A percentile compares a stretch with the other conserved stretches of the same genome.
Evolutionary conservation across 2,888 invertebrate genomes (phyloP).

Genomic region (Temnothorax ravouxi): DNA sequence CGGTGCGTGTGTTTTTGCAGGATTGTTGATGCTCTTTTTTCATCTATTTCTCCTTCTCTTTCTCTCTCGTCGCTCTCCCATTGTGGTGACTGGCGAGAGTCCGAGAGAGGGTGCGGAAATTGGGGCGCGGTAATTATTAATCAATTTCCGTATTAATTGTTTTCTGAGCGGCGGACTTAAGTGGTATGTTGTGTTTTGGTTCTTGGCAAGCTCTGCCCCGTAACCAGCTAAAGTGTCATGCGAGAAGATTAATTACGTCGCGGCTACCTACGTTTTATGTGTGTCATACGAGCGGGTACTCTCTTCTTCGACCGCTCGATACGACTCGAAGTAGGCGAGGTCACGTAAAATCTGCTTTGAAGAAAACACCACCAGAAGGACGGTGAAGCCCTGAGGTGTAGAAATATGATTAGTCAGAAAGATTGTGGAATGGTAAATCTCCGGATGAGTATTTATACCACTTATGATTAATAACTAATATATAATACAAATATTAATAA

Average conservation of each 20-base stretch:
- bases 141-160: conserved; percentile 85
- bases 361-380: conserved; percentile 12
- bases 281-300: conserved; percentile 71
- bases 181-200: conserved; percentile 84
- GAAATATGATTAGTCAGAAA: background rate
- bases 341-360: conserved; percentile 34
- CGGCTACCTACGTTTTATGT: conserved; percentile 73
- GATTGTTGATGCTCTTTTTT: conserved; percentile 27
- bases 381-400: background rate
- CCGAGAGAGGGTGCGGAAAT: conserved; percentile 66
- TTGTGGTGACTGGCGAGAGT: conserved; percentile 45
- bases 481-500: conserved; percentile 11
- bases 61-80: background rate
- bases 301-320: conserved; percentile 61
- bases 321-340: conserved; percentile 58
- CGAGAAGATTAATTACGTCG: conserved; percentile 81
- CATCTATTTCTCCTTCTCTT: background rate
- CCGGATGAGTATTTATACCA: background rate
- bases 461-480: background rate
- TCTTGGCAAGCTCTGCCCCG: conserved; percentile 76
- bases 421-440: background rate
- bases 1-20: conserved; percentile 1
- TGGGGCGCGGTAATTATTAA: conserved; percentile 82
- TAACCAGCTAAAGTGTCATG: conserved; percentile 80
- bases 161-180: conserved; percentile 79